Evolutionary conservation across 92 coral and sea anemone species (phyloP), one percentile per base, ranked within the genome.

Genomic region (Blastomussa wellsi): DNA sequence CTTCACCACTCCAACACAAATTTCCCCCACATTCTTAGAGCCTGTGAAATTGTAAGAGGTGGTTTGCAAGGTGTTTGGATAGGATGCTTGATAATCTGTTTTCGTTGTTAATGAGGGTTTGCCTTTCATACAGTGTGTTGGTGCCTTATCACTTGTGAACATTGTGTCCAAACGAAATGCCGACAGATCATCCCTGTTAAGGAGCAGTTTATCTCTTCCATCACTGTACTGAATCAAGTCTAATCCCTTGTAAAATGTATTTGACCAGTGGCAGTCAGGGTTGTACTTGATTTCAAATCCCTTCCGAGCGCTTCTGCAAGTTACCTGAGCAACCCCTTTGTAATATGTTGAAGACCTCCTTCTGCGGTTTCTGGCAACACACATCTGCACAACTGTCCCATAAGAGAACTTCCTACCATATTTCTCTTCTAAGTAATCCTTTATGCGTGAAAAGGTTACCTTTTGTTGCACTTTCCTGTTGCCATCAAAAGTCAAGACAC

Each of bases 201-300:
- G 62, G 28, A 51, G 38, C 14, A 79, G 0, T 39, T 71, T 79
- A 41, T 86, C 64, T 4, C 73, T 33, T 20, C 79, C 77, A 67
- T 74, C 77, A 5, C 26, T 52, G 77, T 79, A 79, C 84, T 88
- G 83, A 37, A 88, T 65, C 41, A 48, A 17, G 83, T 88, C 87
- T 16, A 88, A 67, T 7, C 68, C 87, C 37, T 60, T 67, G 65
- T 88, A 88, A 20, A 88, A 69, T 9, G 88, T 84, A 49, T 69
- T 65, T 2, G 84, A 77, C 91, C 88, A 88, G 47, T 88, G 90
- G 36, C 68, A 26, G 79, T 88, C 91, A 42, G 91, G 91, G 48
- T 88, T 88, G 33, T 75, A 83, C 76, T 70, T 83, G 15, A 83
- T 72, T 48, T 76, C 67, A 77, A 88, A 88, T 14, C 91, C 88